Percentiles rank a stretch among this genome's conserved stretches.
Conservation (phyloP, 2,797 vertebrate genomes). For the Limosa lapponica region DNA sequence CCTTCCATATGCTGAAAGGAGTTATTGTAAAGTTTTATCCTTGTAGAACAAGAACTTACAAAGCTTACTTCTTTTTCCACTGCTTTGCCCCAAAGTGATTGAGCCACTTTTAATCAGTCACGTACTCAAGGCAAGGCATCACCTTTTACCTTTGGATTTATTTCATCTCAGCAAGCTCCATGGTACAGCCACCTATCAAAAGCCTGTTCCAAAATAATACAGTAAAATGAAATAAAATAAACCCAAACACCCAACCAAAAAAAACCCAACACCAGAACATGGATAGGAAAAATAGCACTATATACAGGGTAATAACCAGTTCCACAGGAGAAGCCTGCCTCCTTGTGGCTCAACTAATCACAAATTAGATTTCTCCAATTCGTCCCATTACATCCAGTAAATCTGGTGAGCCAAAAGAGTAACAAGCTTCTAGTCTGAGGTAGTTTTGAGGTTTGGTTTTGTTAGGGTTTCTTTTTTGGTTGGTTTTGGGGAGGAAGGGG, state of each 20-base stretch:
- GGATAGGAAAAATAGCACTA: neutral
- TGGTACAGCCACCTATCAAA: neutral
- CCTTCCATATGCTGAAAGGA: neutral
- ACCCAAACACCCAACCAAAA: neutral
- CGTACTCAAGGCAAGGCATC: neutral
- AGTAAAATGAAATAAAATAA: neutral
- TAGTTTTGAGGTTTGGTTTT: neutral
- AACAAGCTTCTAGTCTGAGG: neutral
- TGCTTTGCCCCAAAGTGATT: neutral
- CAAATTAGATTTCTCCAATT: neutral
- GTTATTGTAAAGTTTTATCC: neutral
- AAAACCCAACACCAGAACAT: neutral
- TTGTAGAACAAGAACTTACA: neutral
- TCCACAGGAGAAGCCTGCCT: conserved; percentile 44
- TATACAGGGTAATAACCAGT: neutral
- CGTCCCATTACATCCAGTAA: neutral
- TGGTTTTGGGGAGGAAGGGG: rapidly evolving
- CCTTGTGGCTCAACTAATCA: conserved; percentile 15
- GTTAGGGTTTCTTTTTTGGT: rapidly evolving
- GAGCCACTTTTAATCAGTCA: neutral
- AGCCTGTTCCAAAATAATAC: neutral
- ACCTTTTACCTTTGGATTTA: neutral
- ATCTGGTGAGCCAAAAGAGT: neutral
- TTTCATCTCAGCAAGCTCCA: neutral
- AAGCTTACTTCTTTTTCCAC: neutral